Base-by-base conservation (phyloP, 2,888 invertebrate genomes). In the Amiota minor region DNA sequence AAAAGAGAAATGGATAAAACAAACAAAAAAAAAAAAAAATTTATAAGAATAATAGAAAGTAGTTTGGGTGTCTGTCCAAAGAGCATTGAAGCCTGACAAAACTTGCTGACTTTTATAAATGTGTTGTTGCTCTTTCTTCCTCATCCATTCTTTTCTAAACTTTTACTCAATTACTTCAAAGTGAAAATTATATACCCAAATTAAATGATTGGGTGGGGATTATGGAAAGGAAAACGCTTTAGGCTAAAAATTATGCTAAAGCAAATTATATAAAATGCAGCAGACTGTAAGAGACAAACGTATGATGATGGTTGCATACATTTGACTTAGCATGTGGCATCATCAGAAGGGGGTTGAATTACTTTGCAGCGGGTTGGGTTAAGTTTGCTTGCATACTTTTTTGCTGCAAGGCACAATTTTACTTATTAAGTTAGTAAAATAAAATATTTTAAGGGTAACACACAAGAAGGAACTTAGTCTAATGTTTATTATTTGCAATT, bases 251-350 rank as follows among this genome's bases (percentile, higher is more conserved):
- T 70, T 14, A 70, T 61, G 23, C 70, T 23, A 46, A 12, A 73
- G 75, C 72, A 78, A 78, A 79, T 79, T 76, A 77, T 79, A 74
- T 78, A 76, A 79, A 85, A 76, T 83, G 82, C 85, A 86, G 78
- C 80, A 85, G 85, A 85, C 85, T 85, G 85, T 82, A 85, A 85
- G 84, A 85, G 85, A 85, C 85, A 83, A 82, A 79, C 81, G 18
- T 12, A 20, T 59, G 16, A 1, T 59, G 53, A n/a, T 53, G 11
- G 8, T 16, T 59, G 62, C 62, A 56, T 2, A 56, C 59, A 18
- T 18, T n/a, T 59, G 12, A 45, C 62, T 12, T 35, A 62, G 8
- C 35, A 35, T 35, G 45, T 12, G 45, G 62, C 45, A 16, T 12
- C 45, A 62, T n/a, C 53, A 53, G 53, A 53, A 14, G 53, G 6